Evolutionary conservation across 2,888 invertebrate species (phyloP), one percentile per base, ranked within the genome.

Genomic region (Timandra comae): DNA sequence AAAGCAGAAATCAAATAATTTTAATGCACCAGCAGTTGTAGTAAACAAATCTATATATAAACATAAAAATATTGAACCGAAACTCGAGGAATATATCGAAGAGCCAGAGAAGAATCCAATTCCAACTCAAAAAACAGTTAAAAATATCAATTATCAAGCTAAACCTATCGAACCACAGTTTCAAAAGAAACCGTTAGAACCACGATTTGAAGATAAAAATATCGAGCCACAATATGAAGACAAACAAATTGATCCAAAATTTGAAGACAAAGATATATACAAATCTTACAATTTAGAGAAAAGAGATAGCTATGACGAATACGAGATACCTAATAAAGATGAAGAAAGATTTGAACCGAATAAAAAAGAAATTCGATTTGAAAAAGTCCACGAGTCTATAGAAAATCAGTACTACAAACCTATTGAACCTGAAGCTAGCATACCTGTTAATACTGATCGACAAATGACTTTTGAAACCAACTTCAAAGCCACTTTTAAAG

Each of bases 291-390:
- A 51, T 0, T 55, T 52, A n/a, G 35, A 58, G 24, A 50, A 51
- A 35, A 29, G 67, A 0, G 73, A 75, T 19, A 72, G 70, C 20
- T 76, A 77, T 26, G 73, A 74, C 56, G 74, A 78, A 21, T 76
- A 77, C n/a, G 49, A 54, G 0, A 52, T 37, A 0, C 75, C 75
- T 2, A 39, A 54, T 3, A 66, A 53, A 41, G 66, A 63, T 16
- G 6, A 6, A 2, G 24, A 58, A 0, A 38, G 54, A 6, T 65
- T 48, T 29, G 54, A 43, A 0, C 61, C 48, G 7, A 49, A 25
- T 0, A 41, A 43, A 5, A 9, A 24, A 24, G 1, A 16, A 24
- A 24, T 11, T 10, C 24, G 23, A 27, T 27, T 20, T 1, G 8
- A 11, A 4, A 12, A 10, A 12, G 3, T 11, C 0, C 6, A 20